A percentile compares a stretch with the other conserved stretches of the same genome.
Conservation (phyloP, 2,797 vertebrate species). For the Xenentodon cancila region DNA sequence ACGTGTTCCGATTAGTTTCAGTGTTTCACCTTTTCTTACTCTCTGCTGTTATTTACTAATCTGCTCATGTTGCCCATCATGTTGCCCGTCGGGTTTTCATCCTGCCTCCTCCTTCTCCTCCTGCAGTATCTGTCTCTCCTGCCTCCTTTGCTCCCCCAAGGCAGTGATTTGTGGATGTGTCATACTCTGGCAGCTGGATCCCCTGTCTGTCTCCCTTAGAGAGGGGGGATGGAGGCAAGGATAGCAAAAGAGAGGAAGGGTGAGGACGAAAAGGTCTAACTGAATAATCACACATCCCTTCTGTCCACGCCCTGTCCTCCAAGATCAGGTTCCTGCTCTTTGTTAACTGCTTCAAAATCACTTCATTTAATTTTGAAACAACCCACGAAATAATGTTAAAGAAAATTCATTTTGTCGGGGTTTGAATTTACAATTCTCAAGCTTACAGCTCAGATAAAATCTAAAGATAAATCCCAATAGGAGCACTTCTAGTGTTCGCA, state of each 20-base stretch:
- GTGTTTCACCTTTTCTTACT: not conserved
- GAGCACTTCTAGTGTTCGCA: too few relatives aligned
- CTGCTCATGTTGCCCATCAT: conserved; percentile 8
- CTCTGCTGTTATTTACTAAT: conserved; percentile 23
- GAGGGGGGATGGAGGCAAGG: conserved; percentile 27
- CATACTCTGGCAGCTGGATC: conserved; percentile 65
- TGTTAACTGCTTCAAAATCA: not conserved
- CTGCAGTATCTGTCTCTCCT: conserved; percentile 16
- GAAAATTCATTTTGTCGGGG: too few relatives aligned
- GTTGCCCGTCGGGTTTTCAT: conserved; percentile 4
- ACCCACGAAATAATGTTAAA: too few relatives aligned
- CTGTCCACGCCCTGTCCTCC: conserved; percentile 60
- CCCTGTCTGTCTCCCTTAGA: conserved; percentile 55
- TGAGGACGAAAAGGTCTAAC: conserved; percentile 49
- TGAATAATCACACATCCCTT: conserved; percentile 66
- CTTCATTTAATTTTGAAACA: not conserved
- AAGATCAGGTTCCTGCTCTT: conserved; percentile 1
- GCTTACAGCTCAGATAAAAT: too few relatives aligned
- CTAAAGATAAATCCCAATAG: too few relatives aligned
- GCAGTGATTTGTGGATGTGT: conserved; percentile 73
- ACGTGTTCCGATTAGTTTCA: not conserved
- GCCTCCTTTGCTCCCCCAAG: conserved; percentile 45
- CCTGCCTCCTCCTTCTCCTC: not conserved
- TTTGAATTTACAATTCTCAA: too few relatives aligned
- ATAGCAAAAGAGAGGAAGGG: conserved; percentile 27